phyloP scores from a whole-genome alignment of 2,113 vertebrate genomes.

The Erinaceus europaeus region DNA sequence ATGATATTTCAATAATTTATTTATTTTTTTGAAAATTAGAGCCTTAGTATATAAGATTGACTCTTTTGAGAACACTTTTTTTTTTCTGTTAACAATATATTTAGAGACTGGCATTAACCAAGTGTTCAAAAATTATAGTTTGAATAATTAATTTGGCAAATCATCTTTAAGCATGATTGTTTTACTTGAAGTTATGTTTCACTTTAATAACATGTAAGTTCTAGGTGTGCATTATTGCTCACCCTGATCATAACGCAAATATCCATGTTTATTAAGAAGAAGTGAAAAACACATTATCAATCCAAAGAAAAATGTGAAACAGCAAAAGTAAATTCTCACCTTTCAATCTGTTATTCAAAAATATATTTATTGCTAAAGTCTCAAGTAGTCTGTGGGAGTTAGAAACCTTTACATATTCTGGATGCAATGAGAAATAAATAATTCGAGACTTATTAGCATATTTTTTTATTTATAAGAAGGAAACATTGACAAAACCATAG shows the following conservation, averaged over 20 bases:
- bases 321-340: background rate
- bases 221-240: background rate
- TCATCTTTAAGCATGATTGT: background rate
- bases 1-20: background rate
- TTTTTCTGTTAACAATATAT: background rate
- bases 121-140: background rate
- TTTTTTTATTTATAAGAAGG: too few relatives aligned
- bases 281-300: background rate
- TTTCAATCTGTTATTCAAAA: background rate
- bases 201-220: background rate
- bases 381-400: accelerated
- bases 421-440: constrained; percentile 1
- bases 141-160: constrained; percentile 7
- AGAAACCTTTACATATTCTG: too few relatives aligned
- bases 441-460: background rate
- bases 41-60: background rate
- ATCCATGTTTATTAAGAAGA: background rate
- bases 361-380: background rate
- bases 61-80: background rate
- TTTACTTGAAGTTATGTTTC: background rate
- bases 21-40: background rate
- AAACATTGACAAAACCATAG: too few relatives aligned
- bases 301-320: background rate
- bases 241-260: background rate
- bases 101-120: background rate